Evolutionary conservation across 2,888 invertebrate species (phyloP).

Genomic region (Smittia sp.): DNA sequence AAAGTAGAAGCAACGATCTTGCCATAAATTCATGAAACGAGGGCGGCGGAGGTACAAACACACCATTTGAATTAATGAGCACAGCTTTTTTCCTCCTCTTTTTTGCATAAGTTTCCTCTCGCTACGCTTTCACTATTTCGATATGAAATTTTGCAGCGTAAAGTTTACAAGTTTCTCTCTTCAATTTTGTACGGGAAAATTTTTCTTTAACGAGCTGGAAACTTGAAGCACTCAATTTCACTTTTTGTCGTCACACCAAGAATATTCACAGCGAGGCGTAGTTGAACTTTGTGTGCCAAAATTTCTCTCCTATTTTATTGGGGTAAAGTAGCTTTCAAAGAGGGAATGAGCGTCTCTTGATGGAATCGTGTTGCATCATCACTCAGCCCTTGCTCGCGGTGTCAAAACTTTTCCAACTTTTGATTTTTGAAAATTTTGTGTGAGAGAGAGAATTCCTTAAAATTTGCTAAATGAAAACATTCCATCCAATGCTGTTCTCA

Average conservation of each 20-base stretch:
- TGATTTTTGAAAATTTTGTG: background rate
- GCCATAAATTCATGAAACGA: background rate
- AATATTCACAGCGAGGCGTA: background rate
- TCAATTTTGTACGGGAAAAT: too few species aligned
- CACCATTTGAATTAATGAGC: slow-evolving; percentile 18
- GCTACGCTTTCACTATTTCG: background rate
- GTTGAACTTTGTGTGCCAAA: background rate
- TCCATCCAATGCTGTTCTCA: slow-evolving; percentile 26
- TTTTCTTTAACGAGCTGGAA: background rate
- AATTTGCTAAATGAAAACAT: background rate
- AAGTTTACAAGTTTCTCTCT: background rate
- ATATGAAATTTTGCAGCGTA: slow-evolving; percentile 1
- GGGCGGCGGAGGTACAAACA: background rate
- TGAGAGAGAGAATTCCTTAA: background rate
- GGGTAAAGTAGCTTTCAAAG: background rate
- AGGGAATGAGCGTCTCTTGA: background rate
- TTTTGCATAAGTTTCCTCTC: background rate
- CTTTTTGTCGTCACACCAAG: background rate
- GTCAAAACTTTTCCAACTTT: background rate
- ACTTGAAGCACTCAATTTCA: background rate
- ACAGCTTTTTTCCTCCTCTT: background rate
- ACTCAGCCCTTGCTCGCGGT: too few species aligned
- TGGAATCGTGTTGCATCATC: too few species aligned
- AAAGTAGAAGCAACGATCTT: background rate
- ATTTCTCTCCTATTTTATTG: background rate